phyloP scores from a whole-genome alignment of 2,113 vertebrate genomes.

The Chaenogobius annularis region DNA sequence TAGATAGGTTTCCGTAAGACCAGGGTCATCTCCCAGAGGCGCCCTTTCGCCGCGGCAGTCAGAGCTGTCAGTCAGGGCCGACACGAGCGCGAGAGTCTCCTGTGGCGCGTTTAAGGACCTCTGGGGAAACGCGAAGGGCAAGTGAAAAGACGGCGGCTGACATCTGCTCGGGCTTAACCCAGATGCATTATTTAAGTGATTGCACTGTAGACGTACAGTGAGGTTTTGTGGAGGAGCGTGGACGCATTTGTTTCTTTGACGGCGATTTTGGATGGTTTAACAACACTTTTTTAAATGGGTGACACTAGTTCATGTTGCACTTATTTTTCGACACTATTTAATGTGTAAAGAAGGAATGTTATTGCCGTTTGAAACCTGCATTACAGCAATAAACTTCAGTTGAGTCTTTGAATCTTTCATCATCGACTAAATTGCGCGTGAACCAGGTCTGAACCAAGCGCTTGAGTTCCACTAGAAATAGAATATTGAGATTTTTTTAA shows the following conservation, averaged over 20 bases:
- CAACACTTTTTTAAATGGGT: too few species aligned
- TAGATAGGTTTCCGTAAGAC: conserved; percentile 14
- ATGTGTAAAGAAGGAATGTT: too few species aligned
- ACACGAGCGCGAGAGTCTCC: conserved; percentile 13
- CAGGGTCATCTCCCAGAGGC: conserved; percentile 7
- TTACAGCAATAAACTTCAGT: too few species aligned
- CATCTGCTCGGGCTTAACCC: conserved; percentile 24
- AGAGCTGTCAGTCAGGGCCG: conserved; percentile 47
- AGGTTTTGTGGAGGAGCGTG: not conserved
- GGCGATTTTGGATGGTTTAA: not conserved
- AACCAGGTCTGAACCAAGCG: too few species aligned
- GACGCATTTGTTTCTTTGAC: not conserved
- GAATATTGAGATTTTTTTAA: too few species aligned
- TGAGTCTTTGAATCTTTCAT: too few species aligned
- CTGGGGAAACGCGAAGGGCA: conserved; percentile 23
- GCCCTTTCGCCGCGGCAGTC: conserved; percentile 24
- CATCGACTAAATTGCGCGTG: too few species aligned
- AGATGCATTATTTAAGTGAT: not conserved
- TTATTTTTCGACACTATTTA: too few species aligned
- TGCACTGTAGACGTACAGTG: not conserved
- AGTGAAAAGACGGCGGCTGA: conserved; percentile 12
- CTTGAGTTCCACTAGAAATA: too few species aligned
- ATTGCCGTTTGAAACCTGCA: too few species aligned
- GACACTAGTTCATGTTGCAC: too few species aligned
- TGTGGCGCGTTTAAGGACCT: conserved; percentile 34